Conservation (phyloP, 2,113 vertebrate genomes). For the Syngnathus floridae region DNA sequence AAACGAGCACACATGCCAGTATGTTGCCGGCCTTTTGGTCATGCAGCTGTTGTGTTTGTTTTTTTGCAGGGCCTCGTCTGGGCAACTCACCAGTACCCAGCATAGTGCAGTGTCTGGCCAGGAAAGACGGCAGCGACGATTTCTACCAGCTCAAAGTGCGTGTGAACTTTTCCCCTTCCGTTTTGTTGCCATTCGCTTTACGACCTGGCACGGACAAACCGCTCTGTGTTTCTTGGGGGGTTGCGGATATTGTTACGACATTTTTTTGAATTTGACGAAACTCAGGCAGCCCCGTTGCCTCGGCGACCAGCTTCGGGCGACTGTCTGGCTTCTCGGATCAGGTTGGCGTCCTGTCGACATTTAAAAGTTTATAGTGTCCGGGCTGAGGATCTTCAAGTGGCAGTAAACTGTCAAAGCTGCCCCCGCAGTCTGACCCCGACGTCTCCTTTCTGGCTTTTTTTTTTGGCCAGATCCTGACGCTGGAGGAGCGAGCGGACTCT, state of each 20-base stretch:
- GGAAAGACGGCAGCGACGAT: constrained; percentile 96
- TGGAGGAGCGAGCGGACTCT: constrained; percentile 88
- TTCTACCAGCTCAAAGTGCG: constrained; percentile 98
- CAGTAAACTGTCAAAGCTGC: constrained; percentile 7
- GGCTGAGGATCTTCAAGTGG: not conserved
- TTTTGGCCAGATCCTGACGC: constrained; percentile 83
- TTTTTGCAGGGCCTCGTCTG: constrained; percentile 83
- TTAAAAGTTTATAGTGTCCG: constrained; percentile 7
- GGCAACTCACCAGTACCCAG: constrained; percentile 97
- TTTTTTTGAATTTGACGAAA: too few species aligned
- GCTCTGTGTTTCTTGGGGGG: constrained; percentile 42
- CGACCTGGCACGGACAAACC: constrained; percentile 34
- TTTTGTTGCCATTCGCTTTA: constrained; percentile 45
- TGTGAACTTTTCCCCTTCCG: constrained; percentile 55
- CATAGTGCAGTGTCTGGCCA: constrained; percentile 97
- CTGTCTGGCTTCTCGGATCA: not conserved
- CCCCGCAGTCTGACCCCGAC: not conserved
- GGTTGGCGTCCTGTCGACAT: not conserved
- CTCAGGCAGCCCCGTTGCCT: too few species aligned
- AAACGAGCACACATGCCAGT: constrained; percentile 37
- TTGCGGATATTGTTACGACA: too few species aligned
- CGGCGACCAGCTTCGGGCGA: not conserved
- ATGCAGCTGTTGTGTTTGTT: constrained; percentile 56
- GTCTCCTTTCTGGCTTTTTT: constrained; percentile 31
- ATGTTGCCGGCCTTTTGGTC: constrained; percentile 60